A percentile compares a stretch with the other conserved stretches of the same genome.
Conservation (phyloP, 2,797 vertebrate genomes). For the Fundulus diaphanus region DNA sequence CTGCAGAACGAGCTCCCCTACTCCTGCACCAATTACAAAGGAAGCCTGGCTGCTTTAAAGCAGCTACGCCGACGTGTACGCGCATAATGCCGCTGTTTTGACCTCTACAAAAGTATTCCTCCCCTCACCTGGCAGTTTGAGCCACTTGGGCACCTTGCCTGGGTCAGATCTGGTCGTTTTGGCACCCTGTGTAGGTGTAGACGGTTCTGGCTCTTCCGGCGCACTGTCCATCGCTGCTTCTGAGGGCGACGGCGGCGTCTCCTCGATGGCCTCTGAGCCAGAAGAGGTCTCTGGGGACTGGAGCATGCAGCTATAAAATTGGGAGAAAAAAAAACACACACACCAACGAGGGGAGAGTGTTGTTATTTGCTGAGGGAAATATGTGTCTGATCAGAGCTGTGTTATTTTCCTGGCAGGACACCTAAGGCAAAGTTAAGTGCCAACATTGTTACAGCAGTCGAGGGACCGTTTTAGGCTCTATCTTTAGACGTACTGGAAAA, state of each 20-base stretch:
- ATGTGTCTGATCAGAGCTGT: background rate
- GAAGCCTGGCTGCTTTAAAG: too few relatives aligned
- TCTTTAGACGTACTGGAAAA: conserved; percentile 66
- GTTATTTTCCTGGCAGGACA: background rate
- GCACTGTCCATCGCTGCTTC: conserved; percentile 40
- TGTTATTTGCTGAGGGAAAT: conserved; percentile 3
- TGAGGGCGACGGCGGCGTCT: conserved; percentile 35
- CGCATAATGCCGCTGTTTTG: too few relatives aligned
- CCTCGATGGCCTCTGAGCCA: conserved; percentile 43
- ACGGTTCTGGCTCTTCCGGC: conserved; percentile 18
- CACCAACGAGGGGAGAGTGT: background rate
- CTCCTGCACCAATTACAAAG: too few relatives aligned
- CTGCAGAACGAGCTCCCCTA: too few relatives aligned
- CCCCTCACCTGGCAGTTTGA: conserved; percentile 91
- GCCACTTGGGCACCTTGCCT: conserved; percentile 93
- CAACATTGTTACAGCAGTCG: conserved; percentile 54
- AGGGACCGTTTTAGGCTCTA: conserved; percentile 57
- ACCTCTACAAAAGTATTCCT: too few relatives aligned
- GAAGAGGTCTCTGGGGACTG: conserved; percentile 57
- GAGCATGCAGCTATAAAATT: conserved; percentile 78
- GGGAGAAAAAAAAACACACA: background rate
- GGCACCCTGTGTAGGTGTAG: conserved; percentile 23
- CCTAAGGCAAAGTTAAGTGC: conserved; percentile 17
- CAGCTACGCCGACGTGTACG: too few relatives aligned
- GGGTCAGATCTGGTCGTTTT: conserved; percentile 71